Conservation (phyloP, 2,797 vertebrate species). For the Gallirallus australis region DNA sequence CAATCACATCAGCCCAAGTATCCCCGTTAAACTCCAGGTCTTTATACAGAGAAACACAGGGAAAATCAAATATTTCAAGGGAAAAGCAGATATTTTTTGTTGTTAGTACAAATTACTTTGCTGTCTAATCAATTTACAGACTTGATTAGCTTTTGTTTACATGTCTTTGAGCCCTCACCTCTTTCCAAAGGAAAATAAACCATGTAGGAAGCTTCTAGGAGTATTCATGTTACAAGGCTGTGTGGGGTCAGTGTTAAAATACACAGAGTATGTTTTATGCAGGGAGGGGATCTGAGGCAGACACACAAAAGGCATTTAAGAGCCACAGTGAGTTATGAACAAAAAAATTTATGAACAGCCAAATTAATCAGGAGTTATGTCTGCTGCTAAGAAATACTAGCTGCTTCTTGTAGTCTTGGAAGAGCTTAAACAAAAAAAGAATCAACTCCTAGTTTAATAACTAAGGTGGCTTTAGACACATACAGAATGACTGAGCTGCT, state of each 20-base stretch:
- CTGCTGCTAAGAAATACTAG: slow-evolving; percentile 27
- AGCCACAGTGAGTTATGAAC: not conserved
- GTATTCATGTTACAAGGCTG: not conserved
- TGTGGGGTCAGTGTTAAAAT: not conserved
- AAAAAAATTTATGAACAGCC: not conserved
- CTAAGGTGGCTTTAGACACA: not conserved
- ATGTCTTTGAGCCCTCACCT: not conserved
- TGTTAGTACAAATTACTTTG: not conserved
- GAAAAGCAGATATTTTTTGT: not conserved
- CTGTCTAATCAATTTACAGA: not conserved
- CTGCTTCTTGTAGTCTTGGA: not conserved
- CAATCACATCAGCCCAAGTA: not conserved
- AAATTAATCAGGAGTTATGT: slow-evolving; percentile 13
- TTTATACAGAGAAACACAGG: not conserved
- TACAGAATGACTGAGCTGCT: not conserved
- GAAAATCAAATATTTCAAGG: not conserved
- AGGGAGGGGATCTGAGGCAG: not conserved
- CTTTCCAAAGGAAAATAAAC: not conserved
- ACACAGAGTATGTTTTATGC: not conserved
- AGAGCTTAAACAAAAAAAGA: not conserved
- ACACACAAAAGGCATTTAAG: not conserved
- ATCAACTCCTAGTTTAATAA: not conserved
- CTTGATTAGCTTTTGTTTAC: not conserved
- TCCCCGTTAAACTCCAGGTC: not conserved
- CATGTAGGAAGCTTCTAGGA: not conserved